A percentile compares a stretch with the other conserved stretches of the same genome.
These are phyloP conservation scores for Gymnorhina tibicen DNA, from an alignment of 2,113 vertebrate genomes.

Conservation along the genomic window DNA sequence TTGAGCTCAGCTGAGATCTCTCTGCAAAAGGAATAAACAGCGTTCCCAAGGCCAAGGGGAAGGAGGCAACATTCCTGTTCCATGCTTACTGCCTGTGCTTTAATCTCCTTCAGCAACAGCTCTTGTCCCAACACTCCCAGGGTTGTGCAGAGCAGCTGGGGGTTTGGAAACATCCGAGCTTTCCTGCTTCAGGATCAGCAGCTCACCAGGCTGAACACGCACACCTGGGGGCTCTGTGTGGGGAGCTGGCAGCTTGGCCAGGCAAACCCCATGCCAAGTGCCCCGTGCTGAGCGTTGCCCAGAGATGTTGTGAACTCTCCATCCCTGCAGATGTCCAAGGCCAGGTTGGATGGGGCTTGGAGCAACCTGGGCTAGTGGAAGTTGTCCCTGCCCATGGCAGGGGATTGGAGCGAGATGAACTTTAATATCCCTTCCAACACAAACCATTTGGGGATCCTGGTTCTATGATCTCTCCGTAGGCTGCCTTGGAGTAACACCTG, in stretches of 20 bases:
- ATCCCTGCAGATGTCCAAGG: background rate
- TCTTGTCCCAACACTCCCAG: accelerated
- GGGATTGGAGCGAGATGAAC: background rate
- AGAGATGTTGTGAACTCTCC: background rate
- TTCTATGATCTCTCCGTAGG: too few relatives aligned
- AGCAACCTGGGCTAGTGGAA: background rate
- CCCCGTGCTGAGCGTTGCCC: accelerated
- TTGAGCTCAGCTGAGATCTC: background rate
- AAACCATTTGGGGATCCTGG: background rate
- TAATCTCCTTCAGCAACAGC: accelerated
- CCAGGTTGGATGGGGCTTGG: background rate
- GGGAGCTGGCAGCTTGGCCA: background rate
- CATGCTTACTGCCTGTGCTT: background rate
- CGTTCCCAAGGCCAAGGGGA: background rate
- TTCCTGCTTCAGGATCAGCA: background rate
- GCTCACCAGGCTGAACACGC: background rate
- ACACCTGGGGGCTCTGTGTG: background rate
- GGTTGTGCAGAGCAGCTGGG: background rate
- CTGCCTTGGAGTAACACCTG: background rate
- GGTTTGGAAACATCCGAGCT: background rate
- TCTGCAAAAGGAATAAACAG: background rate
- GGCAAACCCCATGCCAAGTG: background rate
- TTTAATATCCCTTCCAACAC: background rate
- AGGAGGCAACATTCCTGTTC: background rate
- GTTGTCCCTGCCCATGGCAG: background rate